phyloP scores from a whole-genome alignment of 2,888 invertebrate genomes.

The Amphipyra tragopoginis region DNA sequence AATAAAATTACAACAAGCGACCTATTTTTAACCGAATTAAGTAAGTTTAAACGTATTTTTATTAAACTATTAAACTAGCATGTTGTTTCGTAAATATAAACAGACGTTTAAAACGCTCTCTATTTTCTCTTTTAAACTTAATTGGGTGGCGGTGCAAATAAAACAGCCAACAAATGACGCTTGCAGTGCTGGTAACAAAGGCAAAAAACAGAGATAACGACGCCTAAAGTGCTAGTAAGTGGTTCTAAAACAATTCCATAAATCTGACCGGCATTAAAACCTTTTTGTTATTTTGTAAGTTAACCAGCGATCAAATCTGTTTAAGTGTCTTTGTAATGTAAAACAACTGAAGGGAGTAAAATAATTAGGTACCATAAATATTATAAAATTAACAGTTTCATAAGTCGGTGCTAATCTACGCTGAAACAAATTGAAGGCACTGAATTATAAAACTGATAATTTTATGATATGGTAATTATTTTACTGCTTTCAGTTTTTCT shows the following conservation, averaged over 20 bases:
- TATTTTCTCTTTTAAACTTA: slow-evolving; percentile 25
- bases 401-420: too few relatives aligned
- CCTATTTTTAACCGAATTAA: too few relatives aligned
- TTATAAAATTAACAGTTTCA: too few relatives aligned
- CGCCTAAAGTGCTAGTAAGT: slow-evolving; percentile 5
- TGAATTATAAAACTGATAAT: too few relatives aligned
- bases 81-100: not conserved
- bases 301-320: not conserved
- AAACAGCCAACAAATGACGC: slow-evolving; percentile 32
- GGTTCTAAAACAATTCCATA: slow-evolving; percentile 1
- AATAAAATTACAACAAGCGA: too few relatives aligned
- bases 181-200: slow-evolving; percentile 9
- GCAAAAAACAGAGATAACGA: slow-evolving; percentile 1
- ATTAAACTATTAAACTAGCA: not conserved
- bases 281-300: slow-evolving; percentile 4
- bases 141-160: slow-evolving; percentile 27
- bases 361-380: too few relatives aligned
- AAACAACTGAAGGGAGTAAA: too few relatives aligned
- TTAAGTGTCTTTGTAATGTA: too few relatives aligned
- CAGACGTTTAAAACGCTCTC: not conserved
- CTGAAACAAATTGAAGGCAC: too few relatives aligned
- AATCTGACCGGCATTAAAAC: not conserved
- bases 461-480: too few relatives aligned
- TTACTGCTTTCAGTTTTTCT: too few relatives aligned
- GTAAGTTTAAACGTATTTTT: not conserved